phyloP scores from a whole-genome alignment of 2,797 vertebrate species.

The Tokudaia muenninki region DNA sequence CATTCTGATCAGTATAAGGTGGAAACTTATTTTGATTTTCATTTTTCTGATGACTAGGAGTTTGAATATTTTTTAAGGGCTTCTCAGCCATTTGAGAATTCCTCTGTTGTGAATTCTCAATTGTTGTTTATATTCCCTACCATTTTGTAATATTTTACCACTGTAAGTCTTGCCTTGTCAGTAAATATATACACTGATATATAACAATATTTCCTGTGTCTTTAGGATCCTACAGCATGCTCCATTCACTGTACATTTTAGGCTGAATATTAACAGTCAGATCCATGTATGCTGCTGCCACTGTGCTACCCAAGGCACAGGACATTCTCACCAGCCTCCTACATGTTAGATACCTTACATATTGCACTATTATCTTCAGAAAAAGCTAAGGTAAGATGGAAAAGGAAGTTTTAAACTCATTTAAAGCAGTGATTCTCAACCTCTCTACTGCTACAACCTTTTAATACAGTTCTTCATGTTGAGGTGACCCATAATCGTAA shows the following conservation, averaged over 20 bases:
- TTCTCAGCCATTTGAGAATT: too few species aligned
- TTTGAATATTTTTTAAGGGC: too few species aligned
- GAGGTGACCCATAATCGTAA: not conserved
- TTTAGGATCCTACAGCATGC: not conserved
- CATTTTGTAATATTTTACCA: not conserved
- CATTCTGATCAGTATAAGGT: too few species aligned
- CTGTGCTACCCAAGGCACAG: not conserved
- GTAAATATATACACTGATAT: not conserved
- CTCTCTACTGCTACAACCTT: not conserved
- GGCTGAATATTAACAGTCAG: not conserved
- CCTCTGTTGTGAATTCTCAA: too few species aligned
- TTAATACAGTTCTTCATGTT: not conserved
- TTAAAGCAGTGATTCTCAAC: not conserved
- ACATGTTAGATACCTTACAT: fast-evolving
- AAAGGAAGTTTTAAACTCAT: too few species aligned
- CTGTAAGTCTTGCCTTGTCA: not conserved
- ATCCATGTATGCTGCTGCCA: not conserved
- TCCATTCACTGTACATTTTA: not conserved
- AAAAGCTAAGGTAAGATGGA: not conserved
- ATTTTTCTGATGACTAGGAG: too few species aligned
- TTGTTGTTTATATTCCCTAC: not conserved
- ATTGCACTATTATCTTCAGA: not conserved
- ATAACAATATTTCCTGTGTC: not conserved
- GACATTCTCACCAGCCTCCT: not conserved
- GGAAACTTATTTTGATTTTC: too few species aligned